A percentile compares a stretch with the other conserved stretches of the same genome.
These are phyloP conservation scores for Thecophora atra DNA, from an alignment of 2,888 invertebrate genomes.

Conservation along the genomic window DNA sequence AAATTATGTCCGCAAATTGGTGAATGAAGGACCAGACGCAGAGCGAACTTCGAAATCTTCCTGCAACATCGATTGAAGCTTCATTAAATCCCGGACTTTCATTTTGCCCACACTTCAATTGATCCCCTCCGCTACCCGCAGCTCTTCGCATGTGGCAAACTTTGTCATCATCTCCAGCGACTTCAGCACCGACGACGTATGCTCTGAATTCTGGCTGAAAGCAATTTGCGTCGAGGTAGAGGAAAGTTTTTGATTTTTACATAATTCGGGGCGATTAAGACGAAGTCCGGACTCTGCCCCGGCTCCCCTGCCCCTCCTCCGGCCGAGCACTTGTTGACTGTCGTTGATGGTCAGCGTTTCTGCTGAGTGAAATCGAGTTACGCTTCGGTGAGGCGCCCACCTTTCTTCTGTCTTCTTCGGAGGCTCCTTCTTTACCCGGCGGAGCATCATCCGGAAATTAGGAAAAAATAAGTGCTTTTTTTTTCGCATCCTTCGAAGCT, in stretches of 20 bases:
- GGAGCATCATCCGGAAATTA: slow-evolving; percentile 53
- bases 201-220: background rate
- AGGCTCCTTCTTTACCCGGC: slow-evolving; percentile 44
- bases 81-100: slow-evolving; percentile 32
- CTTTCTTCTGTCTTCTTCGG: too few species aligned
- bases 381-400: slow-evolving; percentile 7
- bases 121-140: background rate
- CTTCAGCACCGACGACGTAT: slow-evolving; percentile 14
- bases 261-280: slow-evolving; percentile 58
- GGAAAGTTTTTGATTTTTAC: slow-evolving; percentile 62
- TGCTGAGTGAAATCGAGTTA: slow-evolving; percentile 10
- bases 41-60: slow-evolving; percentile 51
- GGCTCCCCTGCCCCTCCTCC: too few species aligned
- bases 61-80: slow-evolving; percentile 20
- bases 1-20: background rate
- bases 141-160: slow-evolving; percentile 28
- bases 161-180: slow-evolving; percentile 35
- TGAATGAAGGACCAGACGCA: background rate
- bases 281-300: slow-evolving; percentile 15
- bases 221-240: slow-evolving; percentile 41
- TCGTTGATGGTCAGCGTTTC: slow-evolving; percentile 3
- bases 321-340: background rate
- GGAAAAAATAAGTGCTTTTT: slow-evolving; percentile 43
- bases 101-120: slow-evolving; percentile 18
- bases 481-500: slow-evolving; percentile 3